These are phyloP conservation scores for Odocoileus hemionus DNA, from an alignment of 2,113 vertebrate genomes.

Conservation along the genomic window DNA sequence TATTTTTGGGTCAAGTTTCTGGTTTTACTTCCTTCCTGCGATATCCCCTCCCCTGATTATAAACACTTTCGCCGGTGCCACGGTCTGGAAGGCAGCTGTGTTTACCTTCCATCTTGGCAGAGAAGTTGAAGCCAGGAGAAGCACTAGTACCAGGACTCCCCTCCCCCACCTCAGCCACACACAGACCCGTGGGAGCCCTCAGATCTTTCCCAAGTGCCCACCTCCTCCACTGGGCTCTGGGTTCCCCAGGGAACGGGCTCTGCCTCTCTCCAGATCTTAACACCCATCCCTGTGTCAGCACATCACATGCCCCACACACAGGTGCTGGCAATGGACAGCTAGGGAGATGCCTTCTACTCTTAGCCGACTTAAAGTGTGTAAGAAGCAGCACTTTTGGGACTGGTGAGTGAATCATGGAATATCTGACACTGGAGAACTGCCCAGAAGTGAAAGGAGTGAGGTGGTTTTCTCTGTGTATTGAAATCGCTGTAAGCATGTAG, in stretches of 20 bases:
- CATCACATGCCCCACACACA: background rate
- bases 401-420: background rate
- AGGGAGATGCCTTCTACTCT: background rate
- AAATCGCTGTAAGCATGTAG: background rate
- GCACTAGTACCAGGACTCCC: background rate
- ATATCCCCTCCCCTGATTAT: background rate
- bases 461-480: background rate
- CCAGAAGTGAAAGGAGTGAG: background rate
- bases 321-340: rapidly evolving
- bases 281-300: background rate
- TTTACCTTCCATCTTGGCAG: background rate
- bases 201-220: background rate
- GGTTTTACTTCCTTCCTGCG: background rate
- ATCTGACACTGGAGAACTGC: background rate
- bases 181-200: background rate
- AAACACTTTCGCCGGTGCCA: background rate
- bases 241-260: background rate
- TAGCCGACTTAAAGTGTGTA: background rate
- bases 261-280: background rate
- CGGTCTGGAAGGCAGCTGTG: background rate
- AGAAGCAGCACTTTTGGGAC: background rate
- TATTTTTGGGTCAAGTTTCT: background rate
- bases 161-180: rapidly evolving
- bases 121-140: background rate
- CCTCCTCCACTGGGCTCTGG: background rate